A percentile compares a stretch with the other conserved stretches of the same genome.
phyloP scores from a whole-genome alignment of 2,888 invertebrate species.

The Acleris cristana region DNA sequence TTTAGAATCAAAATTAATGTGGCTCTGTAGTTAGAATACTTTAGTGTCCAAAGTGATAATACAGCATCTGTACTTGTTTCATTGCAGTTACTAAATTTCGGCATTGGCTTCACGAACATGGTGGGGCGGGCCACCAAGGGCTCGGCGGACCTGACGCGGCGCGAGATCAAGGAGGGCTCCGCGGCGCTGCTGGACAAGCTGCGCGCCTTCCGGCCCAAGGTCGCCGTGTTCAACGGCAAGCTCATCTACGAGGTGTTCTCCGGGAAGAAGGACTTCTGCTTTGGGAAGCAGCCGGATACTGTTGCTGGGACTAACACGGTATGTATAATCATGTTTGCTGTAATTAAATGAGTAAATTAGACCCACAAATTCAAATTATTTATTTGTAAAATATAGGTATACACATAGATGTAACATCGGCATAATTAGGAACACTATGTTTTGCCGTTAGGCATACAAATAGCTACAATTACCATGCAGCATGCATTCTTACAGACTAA shows the following conservation, averaged over 20 bases:
- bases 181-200: conserved; percentile 95
- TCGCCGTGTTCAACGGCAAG: conserved; percentile 99
- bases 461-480: too few species aligned
- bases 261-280: conserved; percentile 98
- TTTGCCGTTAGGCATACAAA: too few species aligned
- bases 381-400: too few species aligned
- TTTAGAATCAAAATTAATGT: too few species aligned
- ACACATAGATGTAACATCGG: too few species aligned
- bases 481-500: too few species aligned
- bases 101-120: conserved; percentile 99
- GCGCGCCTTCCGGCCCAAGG: conserved; percentile 95
- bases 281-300: conserved; percentile 97
- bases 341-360: too few species aligned
- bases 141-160: conserved; percentile 96
- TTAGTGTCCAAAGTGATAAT: too few species aligned
- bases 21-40: too few species aligned
- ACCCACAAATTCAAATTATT: too few species aligned
- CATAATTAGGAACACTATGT: too few species aligned
- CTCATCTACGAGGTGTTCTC: conserved; percentile 98
- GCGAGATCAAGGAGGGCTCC: conserved; percentile 97
- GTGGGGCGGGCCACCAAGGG: conserved; percentile 97
- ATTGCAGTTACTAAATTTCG: conserved; percentile 90
- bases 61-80: too few species aligned
- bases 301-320: conserved; percentile 97
- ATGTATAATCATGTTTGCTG: conserved; percentile 63